Evolutionary conservation across 2,113 vertebrate species (phyloP).

Genomic region (Burhinus bistriatus): DNA sequence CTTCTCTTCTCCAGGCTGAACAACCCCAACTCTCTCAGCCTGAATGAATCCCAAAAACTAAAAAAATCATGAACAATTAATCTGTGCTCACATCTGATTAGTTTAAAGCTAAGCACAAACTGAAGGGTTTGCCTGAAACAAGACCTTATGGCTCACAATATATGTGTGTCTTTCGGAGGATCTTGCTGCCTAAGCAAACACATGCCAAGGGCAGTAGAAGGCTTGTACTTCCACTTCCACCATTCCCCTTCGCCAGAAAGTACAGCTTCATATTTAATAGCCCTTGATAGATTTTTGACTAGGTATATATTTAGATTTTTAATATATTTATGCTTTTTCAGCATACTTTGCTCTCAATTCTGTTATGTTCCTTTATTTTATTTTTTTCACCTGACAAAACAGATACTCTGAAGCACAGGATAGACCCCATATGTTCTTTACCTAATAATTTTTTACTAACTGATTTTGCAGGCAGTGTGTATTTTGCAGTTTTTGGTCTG

Average conservation of each 20-base stretch:
- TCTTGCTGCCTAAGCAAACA: background rate
- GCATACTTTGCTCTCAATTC: background rate
- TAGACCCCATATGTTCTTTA: background rate
- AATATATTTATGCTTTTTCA: background rate
- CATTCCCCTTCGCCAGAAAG: background rate
- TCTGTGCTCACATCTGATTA: background rate
- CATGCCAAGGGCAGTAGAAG: background rate
- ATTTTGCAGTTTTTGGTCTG: background rate
- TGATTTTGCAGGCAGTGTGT: background rate
- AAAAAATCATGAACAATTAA: background rate
- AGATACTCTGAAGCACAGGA: background rate
- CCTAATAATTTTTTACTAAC: background rate
- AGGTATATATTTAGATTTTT: background rate
- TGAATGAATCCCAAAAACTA: background rate
- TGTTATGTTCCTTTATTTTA: background rate
- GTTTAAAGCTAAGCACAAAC: background rate
- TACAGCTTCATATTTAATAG: background rate
- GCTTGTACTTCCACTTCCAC: background rate
- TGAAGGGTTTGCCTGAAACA: background rate
- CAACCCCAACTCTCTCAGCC: too few species aligned
- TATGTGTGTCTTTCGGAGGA: accelerated
- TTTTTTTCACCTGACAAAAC: background rate
- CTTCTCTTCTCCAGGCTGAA: too few species aligned
- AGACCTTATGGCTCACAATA: background rate
- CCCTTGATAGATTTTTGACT: background rate